Conservation (phyloP, 2,888 invertebrate species). For the Poecilus cupreus region DNA sequence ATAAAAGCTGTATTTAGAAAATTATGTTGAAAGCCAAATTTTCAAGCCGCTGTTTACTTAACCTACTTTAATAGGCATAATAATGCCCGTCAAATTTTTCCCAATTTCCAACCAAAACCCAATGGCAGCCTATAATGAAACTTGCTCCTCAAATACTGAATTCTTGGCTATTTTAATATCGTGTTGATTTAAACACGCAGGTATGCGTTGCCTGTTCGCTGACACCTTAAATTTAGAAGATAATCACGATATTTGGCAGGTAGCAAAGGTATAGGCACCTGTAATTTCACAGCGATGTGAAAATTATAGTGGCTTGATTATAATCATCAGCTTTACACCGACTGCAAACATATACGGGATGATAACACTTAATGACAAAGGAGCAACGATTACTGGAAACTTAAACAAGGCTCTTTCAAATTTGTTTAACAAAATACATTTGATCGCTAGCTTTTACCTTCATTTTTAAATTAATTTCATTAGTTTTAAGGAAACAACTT, state of each 20-base stretch:
- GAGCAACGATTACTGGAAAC: neutral
- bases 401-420: neutral
- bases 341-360: constrained; percentile 29
- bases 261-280: constrained; percentile 19
- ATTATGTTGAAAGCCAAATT: no score
- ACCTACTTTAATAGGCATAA: neutral
- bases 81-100: neutral
- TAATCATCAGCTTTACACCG: constrained; percentile 18
- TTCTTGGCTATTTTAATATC: neutral
- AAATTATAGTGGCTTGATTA: constrained; percentile 1
- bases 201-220: neutral
- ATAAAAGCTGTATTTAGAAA: no score
- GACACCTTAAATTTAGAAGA: constrained; percentile 26
- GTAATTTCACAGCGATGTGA: constrained; percentile 32
- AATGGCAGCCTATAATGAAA: constrained; percentile 27
- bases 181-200: neutral
- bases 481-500: no score
- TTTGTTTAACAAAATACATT: neutral
- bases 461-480: no score
- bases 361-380: constrained; percentile 16
- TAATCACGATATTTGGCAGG: constrained; percentile 49
- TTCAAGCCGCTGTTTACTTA: neutral
- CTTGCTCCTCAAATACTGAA: neutral
- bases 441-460: neutral
- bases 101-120: neutral